A percentile compares a stretch with the other conserved stretches of the same genome.
These are phyloP conservation scores for Cerceris ruficornis DNA, from an alignment of 2,888 invertebrate genomes.

Conservation along the genomic window DNA sequence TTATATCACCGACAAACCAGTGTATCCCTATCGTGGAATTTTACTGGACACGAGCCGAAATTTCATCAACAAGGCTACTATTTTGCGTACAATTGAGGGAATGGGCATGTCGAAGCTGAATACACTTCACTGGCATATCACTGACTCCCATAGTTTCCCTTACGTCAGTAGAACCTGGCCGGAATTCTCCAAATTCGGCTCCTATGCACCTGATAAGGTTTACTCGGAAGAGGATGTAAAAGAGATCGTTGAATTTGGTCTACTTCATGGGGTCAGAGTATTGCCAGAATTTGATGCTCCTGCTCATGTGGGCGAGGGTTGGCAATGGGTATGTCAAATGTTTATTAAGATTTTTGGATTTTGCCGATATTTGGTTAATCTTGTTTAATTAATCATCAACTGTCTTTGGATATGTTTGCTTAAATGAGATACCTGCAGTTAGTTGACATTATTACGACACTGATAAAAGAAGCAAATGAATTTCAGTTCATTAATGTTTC, in stretches of 20 bases:
- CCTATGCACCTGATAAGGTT: slow-evolving; percentile 89
- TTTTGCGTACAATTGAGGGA: slow-evolving; percentile 91
- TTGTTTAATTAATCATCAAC: too few species aligned
- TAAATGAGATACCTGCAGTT: too few species aligned
- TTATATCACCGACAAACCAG: slow-evolving; percentile 89
- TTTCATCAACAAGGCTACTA: slow-evolving; percentile 88
- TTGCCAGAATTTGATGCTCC: slow-evolving; percentile 97
- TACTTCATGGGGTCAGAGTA: slow-evolving; percentile 91
- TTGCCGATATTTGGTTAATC: too few species aligned
- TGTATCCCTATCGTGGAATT: slow-evolving; percentile 94
- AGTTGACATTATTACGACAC: too few species aligned
- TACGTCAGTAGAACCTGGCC: slow-evolving; percentile 90
- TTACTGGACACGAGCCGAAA: slow-evolving; percentile 96
- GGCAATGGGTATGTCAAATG: slow-evolving; percentile 83
- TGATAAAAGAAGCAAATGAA: too few species aligned
- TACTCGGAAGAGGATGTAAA: slow-evolving; percentile 81
- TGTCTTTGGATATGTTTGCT: too few species aligned
- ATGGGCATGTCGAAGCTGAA: slow-evolving; percentile 96
- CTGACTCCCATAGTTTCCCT: slow-evolving; percentile 97
- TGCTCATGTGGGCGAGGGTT: slow-evolving; percentile 93
- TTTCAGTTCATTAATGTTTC: too few species aligned
- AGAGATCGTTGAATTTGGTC: slow-evolving; percentile 86
- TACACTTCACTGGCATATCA: slow-evolving; percentile 97
- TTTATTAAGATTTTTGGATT: neutral
- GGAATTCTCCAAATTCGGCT: slow-evolving; percentile 88